Evolutionary conservation across 2,797 vertebrate genomes (phyloP).

Genomic region (Anguilla marmorata): DNA sequence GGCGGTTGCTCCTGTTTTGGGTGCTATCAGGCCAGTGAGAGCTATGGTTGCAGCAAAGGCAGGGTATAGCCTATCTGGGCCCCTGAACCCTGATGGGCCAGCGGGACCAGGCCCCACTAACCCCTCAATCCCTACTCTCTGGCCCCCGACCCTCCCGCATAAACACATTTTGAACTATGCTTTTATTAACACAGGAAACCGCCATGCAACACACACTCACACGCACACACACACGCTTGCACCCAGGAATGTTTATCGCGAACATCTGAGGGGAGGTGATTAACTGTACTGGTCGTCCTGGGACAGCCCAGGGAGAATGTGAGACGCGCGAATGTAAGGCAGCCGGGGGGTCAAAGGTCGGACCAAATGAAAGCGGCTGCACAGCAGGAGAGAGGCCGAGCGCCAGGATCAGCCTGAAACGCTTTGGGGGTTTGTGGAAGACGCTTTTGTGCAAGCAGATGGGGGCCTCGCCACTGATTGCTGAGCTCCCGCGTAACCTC

Average conservation of each 20-base stretch:
- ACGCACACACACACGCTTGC: background rate
- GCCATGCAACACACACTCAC: background rate
- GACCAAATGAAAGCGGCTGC: background rate
- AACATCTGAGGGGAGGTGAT: background rate
- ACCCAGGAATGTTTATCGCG: background rate
- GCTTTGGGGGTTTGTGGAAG: background rate
- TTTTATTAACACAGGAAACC: background rate
- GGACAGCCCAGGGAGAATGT: background rate
- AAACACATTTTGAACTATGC: background rate
- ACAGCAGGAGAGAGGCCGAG: background rate
- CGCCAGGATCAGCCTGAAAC: background rate
- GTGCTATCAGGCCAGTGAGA: background rate
- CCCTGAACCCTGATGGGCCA: background rate
- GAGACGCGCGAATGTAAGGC: background rate
- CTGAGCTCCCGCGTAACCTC: conserved; percentile 50
- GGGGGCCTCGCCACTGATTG: background rate
- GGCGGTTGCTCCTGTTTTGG: conserved; percentile 45
- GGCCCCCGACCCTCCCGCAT: background rate
- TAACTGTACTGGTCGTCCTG: background rate
- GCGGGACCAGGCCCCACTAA: background rate
- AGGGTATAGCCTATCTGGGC: background rate
- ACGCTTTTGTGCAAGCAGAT: background rate
- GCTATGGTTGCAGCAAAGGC: background rate
- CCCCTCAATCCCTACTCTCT: background rate
- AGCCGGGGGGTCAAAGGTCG: background rate